These are phyloP conservation scores for Heliocidaris tuberculata DNA, from an alignment of 35 echinoderm and acorn worm species.

Conservation along the genomic window DNA sequence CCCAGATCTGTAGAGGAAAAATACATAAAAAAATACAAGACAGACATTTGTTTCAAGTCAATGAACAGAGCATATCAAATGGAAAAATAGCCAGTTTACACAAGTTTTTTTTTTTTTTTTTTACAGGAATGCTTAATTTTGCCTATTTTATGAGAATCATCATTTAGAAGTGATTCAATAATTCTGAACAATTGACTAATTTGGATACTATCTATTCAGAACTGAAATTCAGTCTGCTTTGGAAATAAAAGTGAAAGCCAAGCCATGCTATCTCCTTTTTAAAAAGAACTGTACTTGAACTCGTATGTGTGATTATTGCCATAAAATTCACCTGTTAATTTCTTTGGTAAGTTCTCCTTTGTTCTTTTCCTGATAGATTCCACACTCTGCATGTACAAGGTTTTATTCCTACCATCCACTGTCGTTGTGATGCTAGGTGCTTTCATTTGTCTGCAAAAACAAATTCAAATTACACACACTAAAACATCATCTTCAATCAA, in stretches of 20 bases:
- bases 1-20: conserved; percentile 81
- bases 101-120: too few species aligned
- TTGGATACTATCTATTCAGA: too few species aligned
- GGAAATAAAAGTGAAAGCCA: too few species aligned
- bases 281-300: neutral
- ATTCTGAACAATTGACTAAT: neutral
- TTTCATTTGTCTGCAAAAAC: conserved; percentile 88
- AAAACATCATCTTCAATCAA: too few species aligned
- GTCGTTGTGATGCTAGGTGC: conserved; percentile 90
- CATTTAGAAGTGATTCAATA: too few species aligned
- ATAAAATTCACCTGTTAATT: conserved; percentile 74
- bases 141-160: neutral
- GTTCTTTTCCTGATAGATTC: conserved; percentile 90
- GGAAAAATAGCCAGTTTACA: too few species aligned
- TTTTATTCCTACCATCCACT: conserved; percentile 95
- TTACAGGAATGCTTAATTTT: too few species aligned
- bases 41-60: too few species aligned
- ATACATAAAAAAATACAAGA: neutral
- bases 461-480: too few species aligned
- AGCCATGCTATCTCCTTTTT: too few species aligned
- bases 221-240: too few species aligned
- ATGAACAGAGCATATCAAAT: too few species aligned
- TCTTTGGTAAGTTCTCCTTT: conserved; percentile 95
- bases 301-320: neutral
- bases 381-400: conserved; percentile 94